These are phyloP conservation scores for Bubalus kerabau DNA, from an alignment of 2,113 vertebrate genomes.

Conservation along the genomic window DNA sequence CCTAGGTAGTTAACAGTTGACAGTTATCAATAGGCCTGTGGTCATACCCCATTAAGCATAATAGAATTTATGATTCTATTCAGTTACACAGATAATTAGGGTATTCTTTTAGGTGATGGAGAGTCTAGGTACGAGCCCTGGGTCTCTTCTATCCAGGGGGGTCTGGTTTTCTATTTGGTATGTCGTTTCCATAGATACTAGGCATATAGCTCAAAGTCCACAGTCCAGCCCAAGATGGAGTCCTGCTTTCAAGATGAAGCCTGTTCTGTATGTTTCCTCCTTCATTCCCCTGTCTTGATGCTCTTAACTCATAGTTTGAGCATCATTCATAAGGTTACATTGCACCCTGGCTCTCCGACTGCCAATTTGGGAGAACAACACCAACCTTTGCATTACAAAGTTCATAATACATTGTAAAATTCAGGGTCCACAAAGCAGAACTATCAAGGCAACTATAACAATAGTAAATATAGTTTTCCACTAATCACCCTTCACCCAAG, in stretches of 20 bases:
- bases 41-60: not conserved
- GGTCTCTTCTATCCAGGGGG: not conserved
- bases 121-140: not conserved
- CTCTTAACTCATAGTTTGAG: not conserved
- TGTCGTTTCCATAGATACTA: not conserved
- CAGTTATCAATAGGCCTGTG: not conserved
- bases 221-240: not conserved
- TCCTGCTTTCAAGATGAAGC: not conserved
- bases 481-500: not conserved
- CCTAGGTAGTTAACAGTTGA: not conserved
- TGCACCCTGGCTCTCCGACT: not conserved
- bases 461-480: not conserved
- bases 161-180: not conserved
- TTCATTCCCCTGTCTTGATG: not conserved
- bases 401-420: not conserved
- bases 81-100: not conserved
- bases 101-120: not conserved
- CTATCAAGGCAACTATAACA: not conserved
- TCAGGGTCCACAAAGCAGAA: not conserved
- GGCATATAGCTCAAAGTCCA: not conserved
- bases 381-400: not conserved
- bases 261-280: not conserved
- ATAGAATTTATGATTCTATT: not conserved
- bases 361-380: not conserved
- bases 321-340: not conserved